A percentile compares a stretch with the other conserved stretches of the same genome.
Conservation (phyloP, 2,888 invertebrate genomes). For the Onthophagus sagittarius region DNA sequence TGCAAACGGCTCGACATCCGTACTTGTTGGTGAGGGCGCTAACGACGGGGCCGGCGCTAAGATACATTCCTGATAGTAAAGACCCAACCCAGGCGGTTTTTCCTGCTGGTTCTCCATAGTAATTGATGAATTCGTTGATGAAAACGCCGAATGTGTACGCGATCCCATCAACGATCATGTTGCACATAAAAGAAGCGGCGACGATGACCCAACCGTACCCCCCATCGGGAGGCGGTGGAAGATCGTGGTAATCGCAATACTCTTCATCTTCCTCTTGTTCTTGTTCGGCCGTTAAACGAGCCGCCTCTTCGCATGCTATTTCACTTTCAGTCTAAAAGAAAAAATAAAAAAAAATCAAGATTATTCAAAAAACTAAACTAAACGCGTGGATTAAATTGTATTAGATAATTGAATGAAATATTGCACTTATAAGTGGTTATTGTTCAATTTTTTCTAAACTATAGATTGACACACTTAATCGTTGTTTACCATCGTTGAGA, state of each 20-base stretch:
- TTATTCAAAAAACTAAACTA: no score
- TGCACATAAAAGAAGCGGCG: conserved; percentile 94
- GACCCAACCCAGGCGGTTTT: conserved; percentile 93
- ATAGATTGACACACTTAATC: neutral
- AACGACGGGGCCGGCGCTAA: conserved; percentile 91
- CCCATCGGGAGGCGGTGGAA: conserved; percentile 85
- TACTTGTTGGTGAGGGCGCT: conserved; percentile 94
- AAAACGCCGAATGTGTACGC: conserved; percentile 98
- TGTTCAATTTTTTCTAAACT: neutral
- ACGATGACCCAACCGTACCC: conserved; percentile 96
- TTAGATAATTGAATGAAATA: no score
- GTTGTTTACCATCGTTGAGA: neutral
- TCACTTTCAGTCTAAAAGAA: conserved; percentile 78
- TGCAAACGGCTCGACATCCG: conserved; percentile 91
- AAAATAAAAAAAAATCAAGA: neutral
- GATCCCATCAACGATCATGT: conserved; percentile 97
- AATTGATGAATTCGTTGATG: conserved; percentile 71
- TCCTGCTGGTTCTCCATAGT: conserved; percentile 82
- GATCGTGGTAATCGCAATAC: conserved; percentile 69
- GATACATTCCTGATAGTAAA: conserved; percentile 90
- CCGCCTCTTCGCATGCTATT: conserved; percentile 80
- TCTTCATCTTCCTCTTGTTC: conserved; percentile 59
- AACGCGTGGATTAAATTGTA: no score
- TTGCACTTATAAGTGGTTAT: neutral
- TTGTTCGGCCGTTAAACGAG: conserved; percentile 65